Evolutionary conservation across 2,797 vertebrate genomes (phyloP), one percentile per base, ranked within the genome.

Genomic region (Lepus oiostolus): DNA sequence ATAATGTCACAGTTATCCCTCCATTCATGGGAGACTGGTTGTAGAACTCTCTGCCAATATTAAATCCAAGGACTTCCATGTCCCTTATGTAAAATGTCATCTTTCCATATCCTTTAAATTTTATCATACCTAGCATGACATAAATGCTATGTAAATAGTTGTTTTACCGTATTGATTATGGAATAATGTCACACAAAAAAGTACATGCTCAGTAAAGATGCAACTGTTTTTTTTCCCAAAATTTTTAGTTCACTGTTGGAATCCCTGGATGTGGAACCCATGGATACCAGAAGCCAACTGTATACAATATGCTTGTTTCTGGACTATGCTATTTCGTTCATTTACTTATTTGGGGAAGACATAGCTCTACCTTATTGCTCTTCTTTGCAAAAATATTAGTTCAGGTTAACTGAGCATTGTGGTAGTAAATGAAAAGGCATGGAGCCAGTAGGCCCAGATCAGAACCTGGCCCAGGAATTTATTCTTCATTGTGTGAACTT

Each of bases 371-470:
- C 32, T 32, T 62, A 71, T 47, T 22, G 8, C 13, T 28, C 87
- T 28, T 47, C 22, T 11, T 68, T 91, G 79, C 22, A 26, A 87
- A 84, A 93, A n/a, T 30, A 38, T 58, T 42, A 67, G 30, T 60
- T 32, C 65, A 60, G 60, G 32, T n/a, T 62, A 32, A 14, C 8
- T n/a, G 24, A 72, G 26, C 26, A 2, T 14, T 16, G 30, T 24
- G 22, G 58, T n/a, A 4, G 11, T n/a, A 35, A 17, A 9, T 30
- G 16, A 22, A 16, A 5, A 21, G 1, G 0, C 13, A 1, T 35
- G 30, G 32, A 42, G 28, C 30, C 60, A 17, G 50, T 24, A 0
- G 8, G 16, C 6, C 63, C 54, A 11, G 47, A 60, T 79, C 30
- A 79, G 35, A 92, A 21, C 5, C 19, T 35, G 0, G 21, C 77